Evolutionary conservation across 2,888 invertebrate species (phyloP), one percentile per base, ranked within the genome.

Genomic region (Platypus cylindrus): DNA sequence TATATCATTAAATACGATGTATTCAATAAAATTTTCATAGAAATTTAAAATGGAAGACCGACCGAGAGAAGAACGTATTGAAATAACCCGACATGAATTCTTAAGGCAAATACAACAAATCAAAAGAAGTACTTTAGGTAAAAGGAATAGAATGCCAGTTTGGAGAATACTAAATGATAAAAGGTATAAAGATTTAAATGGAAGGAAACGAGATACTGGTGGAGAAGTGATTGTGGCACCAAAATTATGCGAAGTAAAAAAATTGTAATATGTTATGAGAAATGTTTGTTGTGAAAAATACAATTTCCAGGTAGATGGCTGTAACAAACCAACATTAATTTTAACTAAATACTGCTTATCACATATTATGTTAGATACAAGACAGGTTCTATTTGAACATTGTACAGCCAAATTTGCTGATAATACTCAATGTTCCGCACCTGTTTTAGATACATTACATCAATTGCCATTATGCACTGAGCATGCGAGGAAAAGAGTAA

Each of bases 391-490:
- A 39, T 85, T 80, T 61, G 75, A 75, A 55, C 77, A 79, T 49
- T 85, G 84, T 60, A 81, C 82, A 40, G 82, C 81, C 40, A 81
- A 82, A 59, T 79, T 78, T 58, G 70, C 78, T 37, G 79, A 83
- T 60, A 76, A 82, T 52, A 76, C 78, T 18, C 81, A 80, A 56
- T 84, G 84, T 59, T 77, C 79, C 52, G 68, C 76, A 45, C 82
- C 84, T 27, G 80, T 82, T 30, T 79, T 83, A 50, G 82, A 84
- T 62, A 71, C 81, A 39, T 68, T 70, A 30, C 78, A 81, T 53
- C 79, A 87, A 56, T 69, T 87, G 55, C 87, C 91, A 29, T 67
- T 91, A 5, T 93, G 91, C 58, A 69, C 76, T 5, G 84, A 84
- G 51, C 91, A 93, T 61, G 81, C 82, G 1, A 74, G 81, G 62